Conservation (phyloP, 2,797 vertebrate species). For the Hylomyscus alleni region DNA sequence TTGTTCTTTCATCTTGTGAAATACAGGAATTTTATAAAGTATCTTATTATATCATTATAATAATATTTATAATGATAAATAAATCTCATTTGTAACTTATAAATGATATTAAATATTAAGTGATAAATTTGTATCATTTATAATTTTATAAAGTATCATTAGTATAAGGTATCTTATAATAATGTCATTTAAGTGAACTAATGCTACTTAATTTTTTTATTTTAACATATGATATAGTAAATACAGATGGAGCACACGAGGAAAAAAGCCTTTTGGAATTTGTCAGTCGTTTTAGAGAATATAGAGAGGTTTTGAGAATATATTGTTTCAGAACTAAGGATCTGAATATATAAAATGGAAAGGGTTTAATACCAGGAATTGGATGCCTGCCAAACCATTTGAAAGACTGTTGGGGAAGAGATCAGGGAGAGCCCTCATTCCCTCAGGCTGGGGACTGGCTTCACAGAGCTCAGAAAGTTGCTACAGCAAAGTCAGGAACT, state of each 20-base stretch:
- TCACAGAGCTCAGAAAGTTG: neutral
- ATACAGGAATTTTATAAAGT: neutral
- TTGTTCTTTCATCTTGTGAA: neutral
- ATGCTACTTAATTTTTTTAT: neutral
- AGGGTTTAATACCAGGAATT: neutral
- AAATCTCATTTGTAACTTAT: too few relatives aligned
- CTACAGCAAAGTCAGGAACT: neutral
- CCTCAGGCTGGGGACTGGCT: neutral
- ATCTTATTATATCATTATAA: neutral
- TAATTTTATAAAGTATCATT: neutral
- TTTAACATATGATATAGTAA: neutral
- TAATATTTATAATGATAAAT: too few relatives aligned
- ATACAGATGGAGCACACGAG: neutral
- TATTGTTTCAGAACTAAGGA: neutral
- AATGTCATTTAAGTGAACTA: neutral
- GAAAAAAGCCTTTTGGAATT: neutral
- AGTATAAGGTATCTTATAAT: neutral
- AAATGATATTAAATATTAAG: too few relatives aligned
- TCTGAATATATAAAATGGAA: slow-evolving; percentile 5
- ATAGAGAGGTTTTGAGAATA: neutral
- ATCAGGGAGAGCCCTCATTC: neutral
- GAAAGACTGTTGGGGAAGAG: neutral
- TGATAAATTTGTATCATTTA: too few relatives aligned
- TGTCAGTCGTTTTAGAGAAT: neutral
- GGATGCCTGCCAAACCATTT: neutral